A percentile compares a stretch with the other conserved stretches of the same genome.
Evolutionary conservation across 1,140 invertebrate species (phyloP).

Genomic region (Steinernema khuongi): DNA sequence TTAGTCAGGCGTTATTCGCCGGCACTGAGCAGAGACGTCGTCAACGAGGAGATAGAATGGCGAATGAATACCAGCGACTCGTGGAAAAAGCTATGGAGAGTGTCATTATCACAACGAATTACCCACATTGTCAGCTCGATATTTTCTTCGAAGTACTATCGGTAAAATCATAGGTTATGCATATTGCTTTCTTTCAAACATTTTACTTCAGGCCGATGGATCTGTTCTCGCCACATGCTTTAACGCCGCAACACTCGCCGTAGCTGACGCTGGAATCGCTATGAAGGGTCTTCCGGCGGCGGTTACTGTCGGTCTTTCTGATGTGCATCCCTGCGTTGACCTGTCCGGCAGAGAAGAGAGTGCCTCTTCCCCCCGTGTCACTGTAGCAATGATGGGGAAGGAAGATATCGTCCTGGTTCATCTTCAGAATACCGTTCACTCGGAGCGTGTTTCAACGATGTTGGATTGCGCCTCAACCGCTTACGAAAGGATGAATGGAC

Average conservation of each 20-base stretch:
- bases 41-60: constrained; percentile 66
- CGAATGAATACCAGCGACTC: constrained; percentile 80
- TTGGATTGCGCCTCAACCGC: constrained; percentile 74
- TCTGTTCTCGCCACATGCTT: constrained; percentile 80
- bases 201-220: constrained; percentile 74
- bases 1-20: constrained; percentile 85
- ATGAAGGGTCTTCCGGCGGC: constrained; percentile 78
- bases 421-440: constrained; percentile 79
- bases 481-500: too few species aligned
- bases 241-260: constrained; percentile 84
- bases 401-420: constrained; percentile 66
- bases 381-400: constrained; percentile 58
- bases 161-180: constrained; percentile 26
- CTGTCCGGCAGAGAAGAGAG: constrained; percentile 60
- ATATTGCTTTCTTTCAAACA: neutral
- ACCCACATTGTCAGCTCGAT: constrained; percentile 90
- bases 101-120: constrained; percentile 79
- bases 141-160: constrained; percentile 79
- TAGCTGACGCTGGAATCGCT: constrained; percentile 95
- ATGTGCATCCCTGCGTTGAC: constrained; percentile 72
- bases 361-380: constrained; percentile 28
- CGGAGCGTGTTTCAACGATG: constrained; percentile 77
- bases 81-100: constrained; percentile 80
- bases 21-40: constrained; percentile 68
- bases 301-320: constrained; percentile 74